A percentile compares a stretch with the other conserved stretches of the same genome.
These are phyloP conservation scores for Eunapius fragilis DNA, from an alignment of 37 sponge, comb jelly and placozoan species.

Conservation along the genomic window DNA sequence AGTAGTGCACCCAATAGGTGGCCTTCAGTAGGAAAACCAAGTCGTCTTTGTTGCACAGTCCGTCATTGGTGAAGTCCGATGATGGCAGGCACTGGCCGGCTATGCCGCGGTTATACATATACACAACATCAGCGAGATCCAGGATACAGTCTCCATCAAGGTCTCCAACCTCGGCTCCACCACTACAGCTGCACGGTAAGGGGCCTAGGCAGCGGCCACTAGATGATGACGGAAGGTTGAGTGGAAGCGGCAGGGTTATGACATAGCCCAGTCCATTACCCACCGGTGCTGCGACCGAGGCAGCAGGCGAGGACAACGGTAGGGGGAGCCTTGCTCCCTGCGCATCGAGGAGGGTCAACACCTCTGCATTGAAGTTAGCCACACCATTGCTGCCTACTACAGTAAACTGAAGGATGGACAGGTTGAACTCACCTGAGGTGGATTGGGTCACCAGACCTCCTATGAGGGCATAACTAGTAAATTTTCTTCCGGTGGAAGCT, in stretches of 20 bases:
- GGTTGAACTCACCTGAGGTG: slow-evolving; percentile 1
- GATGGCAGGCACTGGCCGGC: not conserved
- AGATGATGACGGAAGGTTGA: not conserved
- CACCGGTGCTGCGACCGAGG: slow-evolving; percentile 27
- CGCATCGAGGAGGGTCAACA: slow-evolving; percentile 21
- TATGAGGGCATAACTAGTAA: slow-evolving; percentile 53
- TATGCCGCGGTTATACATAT: slow-evolving; percentile 1
- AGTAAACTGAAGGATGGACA: slow-evolving; percentile 52
- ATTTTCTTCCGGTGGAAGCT: slow-evolving; percentile 20
- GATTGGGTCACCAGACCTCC: slow-evolving; percentile 41
- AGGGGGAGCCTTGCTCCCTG: not conserved
- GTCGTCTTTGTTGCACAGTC: slow-evolving; percentile 54
- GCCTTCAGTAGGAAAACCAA: slow-evolving; percentile 40
- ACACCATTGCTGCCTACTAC: slow-evolving; percentile 3
- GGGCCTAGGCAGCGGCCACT: slow-evolving; percentile 20
- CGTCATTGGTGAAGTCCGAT: slow-evolving; percentile 56
- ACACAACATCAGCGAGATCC: slow-evolving; percentile 52
- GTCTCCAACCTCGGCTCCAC: slow-evolving; percentile 54
- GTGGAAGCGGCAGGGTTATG: not conserved
- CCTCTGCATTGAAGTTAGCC: slow-evolving; percentile 26
- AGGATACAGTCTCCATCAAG: slow-evolving; percentile 77
- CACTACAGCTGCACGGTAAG: slow-evolving; percentile 37
- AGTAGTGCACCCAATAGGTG: slow-evolving; percentile 44
- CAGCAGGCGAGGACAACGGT: slow-evolving; percentile 43
- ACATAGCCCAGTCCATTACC: not conserved